Base-by-base conservation (phyloP, 2,113 vertebrate genomes). In the Rhinolophus sinicus region DNA sequence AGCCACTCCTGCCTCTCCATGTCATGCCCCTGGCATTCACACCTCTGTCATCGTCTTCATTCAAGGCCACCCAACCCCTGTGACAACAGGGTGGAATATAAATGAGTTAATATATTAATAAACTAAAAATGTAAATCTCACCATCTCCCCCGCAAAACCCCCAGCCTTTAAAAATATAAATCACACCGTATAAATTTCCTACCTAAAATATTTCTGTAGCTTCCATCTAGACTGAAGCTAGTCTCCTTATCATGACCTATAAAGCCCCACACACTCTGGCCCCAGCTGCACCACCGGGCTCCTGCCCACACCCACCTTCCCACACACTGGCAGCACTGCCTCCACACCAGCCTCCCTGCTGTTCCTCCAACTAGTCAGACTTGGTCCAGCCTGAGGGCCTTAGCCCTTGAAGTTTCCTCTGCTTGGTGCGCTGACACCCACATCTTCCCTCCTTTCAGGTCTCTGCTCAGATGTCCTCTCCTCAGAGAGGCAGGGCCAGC, bases 181-280 rank as follows among this genome's bases (percentile, higher is more conserved):
- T 93, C 82, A 82, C 70, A 75, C 26, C 1, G 6, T 62, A 11
- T 50, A 11, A 33, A 38, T 83, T 93, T 87, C 52, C 80, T 60
- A 38, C 50, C 64, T 77, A 30, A 70, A 80, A 50, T 33, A 5
- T 6, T n/a, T 58, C 52, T 77, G 56, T 38, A 24, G 56, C 70
- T 91, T 97, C 83, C 21, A 7, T 89, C 88, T 35, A 44, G 67
- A 58, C 78, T 60, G 73, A 92, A 91, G 83, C 64, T 24, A 54
- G n/a, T 33, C 54, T 90, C 64, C 28, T 50, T 19, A 2, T 52
- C 9, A 4, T 14, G 76, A 84, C 54, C 81, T 14, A 18, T 5
- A 67, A 73, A 62, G 44, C 24, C 35, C 40, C 26, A 11, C 28
- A 33, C 13, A 21, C 4, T 13, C 19, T 9, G 81, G 81, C 19